Conservation (phyloP, 1,140 invertebrate species). For the Wiebesia pumilae region DNA sequence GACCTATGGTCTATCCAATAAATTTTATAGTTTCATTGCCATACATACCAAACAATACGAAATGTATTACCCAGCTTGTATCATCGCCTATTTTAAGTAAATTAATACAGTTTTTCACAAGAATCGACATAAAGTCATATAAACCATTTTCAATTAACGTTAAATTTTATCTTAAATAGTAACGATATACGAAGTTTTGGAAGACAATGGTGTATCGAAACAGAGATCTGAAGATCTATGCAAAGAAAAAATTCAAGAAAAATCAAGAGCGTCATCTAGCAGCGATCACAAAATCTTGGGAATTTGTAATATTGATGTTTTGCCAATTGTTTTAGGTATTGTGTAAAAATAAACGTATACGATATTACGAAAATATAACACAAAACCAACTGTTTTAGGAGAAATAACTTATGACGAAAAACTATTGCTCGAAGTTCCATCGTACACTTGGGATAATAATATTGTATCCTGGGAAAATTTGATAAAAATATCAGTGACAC, state of each 20-base stretch:
- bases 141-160: too few species aligned
- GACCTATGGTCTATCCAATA: conserved; percentile 33
- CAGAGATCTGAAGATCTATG: background rate
- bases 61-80: conserved; percentile 48
- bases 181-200: conserved; percentile 27
- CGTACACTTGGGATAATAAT: conserved; percentile 47
- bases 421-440: conserved; percentile 57
- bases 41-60: conserved; percentile 19
- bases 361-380: too few species aligned
- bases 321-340: conserved; percentile 60
- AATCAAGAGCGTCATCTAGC: background rate
- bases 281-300: conserved; percentile 45
- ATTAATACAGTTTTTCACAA: background rate
- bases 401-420: conserved; percentile 54
- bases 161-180: conserved; percentile 36
- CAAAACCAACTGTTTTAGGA: conserved; percentile 52
- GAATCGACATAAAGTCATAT: too few species aligned
- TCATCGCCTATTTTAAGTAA: conserved; percentile 59
- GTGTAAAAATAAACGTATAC: too few species aligned
- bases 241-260: background rate
- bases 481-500: conserved; percentile 53
- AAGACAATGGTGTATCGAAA: background rate
- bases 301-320: conserved; percentile 61
- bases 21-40: conserved; percentile 50
- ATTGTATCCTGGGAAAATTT: conserved; percentile 60